Evolutionary conservation across 2,113 vertebrate species (phyloP), one percentile per base, ranked within the genome.

Genomic region (Atherinomorus stipes): DNA sequence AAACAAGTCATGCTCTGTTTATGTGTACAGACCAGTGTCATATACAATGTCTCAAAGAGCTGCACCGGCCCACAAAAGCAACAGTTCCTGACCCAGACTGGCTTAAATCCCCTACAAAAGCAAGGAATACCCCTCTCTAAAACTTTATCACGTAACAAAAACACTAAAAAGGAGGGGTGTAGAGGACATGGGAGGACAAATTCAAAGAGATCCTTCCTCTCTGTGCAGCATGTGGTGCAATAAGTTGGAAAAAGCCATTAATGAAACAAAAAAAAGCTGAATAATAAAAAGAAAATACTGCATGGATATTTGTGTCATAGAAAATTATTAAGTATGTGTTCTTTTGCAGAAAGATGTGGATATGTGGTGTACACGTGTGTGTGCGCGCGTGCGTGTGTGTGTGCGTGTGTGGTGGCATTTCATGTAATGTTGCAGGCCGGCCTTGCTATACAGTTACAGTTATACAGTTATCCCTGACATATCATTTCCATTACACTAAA

Each of bases 1-100:
- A 80, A 83, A 86, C 76, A 85, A 85, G 65, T 81, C 88, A 70
- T 54, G 83, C 22, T 37, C 50, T 57, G 85, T 90, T 89, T 87
- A 81, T 90, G 81, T 83, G 69, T 67, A 66, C 77, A 74, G 57
- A 76, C 68, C 50, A 16, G 47, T 78, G 73, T 86, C 78, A 80
- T 87, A 89, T 60, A 85, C 75, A 84, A n/a, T 37, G 59, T 76
- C 70, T 86, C 62, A 61, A 73, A 85, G 51, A 56, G 56, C 16
- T 84, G 45, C 62, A 52, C 54, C 44, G 67, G 56, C 12, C 18
- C 61, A 62, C 73, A 80, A 76, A 52, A 77, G 80, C 71, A 78
- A 79, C 67, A 71, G 70, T 71, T 62, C 61, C 60, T 74, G 54
- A 87, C 78, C 81, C 65, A 59, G 79, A 75, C 54, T 83, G 67